Conservation (phyloP, 2,888 invertebrate genomes). For the Macroteleia sp. region DNA sequence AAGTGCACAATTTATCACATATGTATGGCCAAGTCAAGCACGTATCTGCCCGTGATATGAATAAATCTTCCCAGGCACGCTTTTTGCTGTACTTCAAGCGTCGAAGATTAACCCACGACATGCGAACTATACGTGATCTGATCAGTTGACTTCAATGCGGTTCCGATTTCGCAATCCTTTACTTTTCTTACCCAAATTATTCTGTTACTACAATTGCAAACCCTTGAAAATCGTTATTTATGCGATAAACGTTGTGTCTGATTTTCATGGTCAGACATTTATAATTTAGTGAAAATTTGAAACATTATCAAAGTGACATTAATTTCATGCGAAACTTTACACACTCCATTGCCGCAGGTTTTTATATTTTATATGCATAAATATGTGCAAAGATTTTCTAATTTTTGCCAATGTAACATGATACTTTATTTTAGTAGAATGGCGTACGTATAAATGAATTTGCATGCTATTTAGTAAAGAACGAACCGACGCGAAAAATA, state of each 20-base stretch:
- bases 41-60: slow-evolving; percentile 58
- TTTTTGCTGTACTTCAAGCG: slow-evolving; percentile 20
- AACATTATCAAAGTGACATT: no score
- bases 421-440: slow-evolving; percentile 21
- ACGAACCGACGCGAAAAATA: slow-evolving; percentile 6
- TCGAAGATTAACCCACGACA: slow-evolving; percentile 12
- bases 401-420: slow-evolving; percentile 20
- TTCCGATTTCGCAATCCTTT: no score
- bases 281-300: no score
- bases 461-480: slow-evolving; percentile 38
- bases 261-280: no score
- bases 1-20: slow-evolving; percentile 65
- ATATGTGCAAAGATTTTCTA: slow-evolving; percentile 22
- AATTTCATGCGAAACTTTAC: no score
- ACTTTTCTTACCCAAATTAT: no score
- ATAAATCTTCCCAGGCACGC: slow-evolving; percentile 51
- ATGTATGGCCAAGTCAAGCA: slow-evolving; percentile 43
- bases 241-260: no score
- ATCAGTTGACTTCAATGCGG: no score
- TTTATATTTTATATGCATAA: slow-evolving; percentile 10
- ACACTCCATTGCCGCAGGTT: no score
- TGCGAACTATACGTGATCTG: background rate
- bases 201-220: no score
- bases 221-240: no score
- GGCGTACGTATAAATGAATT: slow-evolving; percentile 40